Evolutionary conservation across 2,113 vertebrate species (phyloP).

Genomic region (Arizona elegans): DNA sequence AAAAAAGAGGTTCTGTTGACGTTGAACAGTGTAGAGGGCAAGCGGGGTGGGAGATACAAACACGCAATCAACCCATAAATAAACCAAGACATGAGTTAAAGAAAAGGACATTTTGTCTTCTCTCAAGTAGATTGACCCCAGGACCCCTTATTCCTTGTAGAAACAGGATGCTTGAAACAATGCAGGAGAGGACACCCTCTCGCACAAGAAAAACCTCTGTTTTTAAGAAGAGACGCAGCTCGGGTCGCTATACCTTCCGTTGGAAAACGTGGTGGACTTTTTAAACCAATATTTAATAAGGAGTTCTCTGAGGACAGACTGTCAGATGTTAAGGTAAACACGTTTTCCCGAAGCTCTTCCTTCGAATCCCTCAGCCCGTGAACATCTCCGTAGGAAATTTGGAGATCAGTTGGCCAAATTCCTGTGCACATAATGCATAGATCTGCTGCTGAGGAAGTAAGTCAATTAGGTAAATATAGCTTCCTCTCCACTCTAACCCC

Average conservation of each 20-base stretch:
- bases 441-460: conserved; percentile 24
- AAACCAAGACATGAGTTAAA: background rate
- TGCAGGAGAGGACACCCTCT: background rate
- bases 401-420: conserved; percentile 22
- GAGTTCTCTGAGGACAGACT: conserved; percentile 13
- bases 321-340: background rate
- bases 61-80: background rate
- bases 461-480: conserved; percentile 46
- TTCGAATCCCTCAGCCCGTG: fast-evolving
- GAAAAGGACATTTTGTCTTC: background rate
- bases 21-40: background rate
- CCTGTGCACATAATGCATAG: conserved; percentile 35
- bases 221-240: conserved; percentile 37
- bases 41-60: background rate
- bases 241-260: conserved; percentile 22
- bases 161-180: background rate
- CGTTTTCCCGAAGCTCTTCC: no score
- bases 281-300: conserved; percentile 25
- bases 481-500: conserved; percentile 9
- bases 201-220: background rate
- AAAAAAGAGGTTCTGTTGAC: background rate
- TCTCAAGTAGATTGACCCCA: background rate
- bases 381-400: background rate
- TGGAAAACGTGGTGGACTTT: conserved; percentile 36
- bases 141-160: background rate